phyloP scores from a whole-genome alignment of 2,113 vertebrate genomes.

The Otocyon megalotis region DNA sequence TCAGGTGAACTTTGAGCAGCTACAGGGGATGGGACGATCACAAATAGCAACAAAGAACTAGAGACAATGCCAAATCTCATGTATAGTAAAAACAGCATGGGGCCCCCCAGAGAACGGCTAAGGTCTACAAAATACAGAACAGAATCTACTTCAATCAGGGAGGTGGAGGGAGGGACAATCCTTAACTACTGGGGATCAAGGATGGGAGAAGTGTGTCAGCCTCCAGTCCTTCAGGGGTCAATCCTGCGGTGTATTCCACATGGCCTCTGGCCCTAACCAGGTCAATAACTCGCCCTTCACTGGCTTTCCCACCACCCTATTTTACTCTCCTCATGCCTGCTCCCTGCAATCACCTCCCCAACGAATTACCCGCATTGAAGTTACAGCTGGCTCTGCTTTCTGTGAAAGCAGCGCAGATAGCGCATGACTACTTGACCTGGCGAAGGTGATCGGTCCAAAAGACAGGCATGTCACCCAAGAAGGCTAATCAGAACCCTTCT shows the following conservation, averaged over 20 bases:
- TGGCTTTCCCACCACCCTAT: background rate
- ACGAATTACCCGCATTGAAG: background rate
- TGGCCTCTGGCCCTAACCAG: background rate
- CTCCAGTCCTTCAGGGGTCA: background rate
- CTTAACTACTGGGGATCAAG: background rate
- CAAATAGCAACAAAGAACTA: background rate
- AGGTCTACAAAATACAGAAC: background rate
- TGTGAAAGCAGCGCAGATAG: background rate
- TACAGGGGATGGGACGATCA: background rate
- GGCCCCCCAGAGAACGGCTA: background rate
- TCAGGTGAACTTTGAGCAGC: background rate
- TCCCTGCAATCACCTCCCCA: background rate
- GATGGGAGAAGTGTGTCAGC: background rate
- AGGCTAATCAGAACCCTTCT: background rate
- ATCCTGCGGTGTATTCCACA: background rate
- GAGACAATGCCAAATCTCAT: background rate
- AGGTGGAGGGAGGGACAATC: background rate
- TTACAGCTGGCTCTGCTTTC: background rate
- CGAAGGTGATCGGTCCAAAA: background rate
- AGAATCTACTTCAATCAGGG: background rate
- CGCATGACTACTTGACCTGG: background rate
- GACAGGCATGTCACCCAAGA: background rate
- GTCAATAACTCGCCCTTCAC: background rate
- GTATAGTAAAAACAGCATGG: no score
- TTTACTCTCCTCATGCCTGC: background rate